These are phyloP conservation scores for Drosophila mayri DNA, from an alignment of 1,140 invertebrate species.

Conservation along the genomic window DNA sequence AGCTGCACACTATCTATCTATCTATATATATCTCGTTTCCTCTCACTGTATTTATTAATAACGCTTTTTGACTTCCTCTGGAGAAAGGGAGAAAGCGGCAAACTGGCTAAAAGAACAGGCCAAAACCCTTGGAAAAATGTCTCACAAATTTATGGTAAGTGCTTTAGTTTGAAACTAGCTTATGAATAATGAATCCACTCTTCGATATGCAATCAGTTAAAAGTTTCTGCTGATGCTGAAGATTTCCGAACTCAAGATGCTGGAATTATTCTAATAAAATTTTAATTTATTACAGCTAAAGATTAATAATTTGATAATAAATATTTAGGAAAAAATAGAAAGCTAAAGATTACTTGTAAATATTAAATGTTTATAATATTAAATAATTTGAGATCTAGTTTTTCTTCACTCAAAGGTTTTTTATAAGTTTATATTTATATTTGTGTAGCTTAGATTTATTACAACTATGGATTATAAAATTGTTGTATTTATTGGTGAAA, in stretches of 20 bases:
- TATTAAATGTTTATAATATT: neutral
- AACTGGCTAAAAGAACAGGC: neutral
- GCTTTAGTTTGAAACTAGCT: constrained; percentile 41
- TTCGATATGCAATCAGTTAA: constrained; percentile 33
- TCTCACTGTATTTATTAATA: constrained; percentile 65
- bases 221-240: constrained; percentile 17
- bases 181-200: constrained; percentile 40
- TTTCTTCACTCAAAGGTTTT: no score
- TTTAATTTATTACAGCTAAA: neutral
- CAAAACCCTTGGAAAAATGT: constrained; percentile 12
- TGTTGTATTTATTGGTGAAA: no score
- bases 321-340: neutral
- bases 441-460: neutral
- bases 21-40: neutral
- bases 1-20: constrained; percentile 40
- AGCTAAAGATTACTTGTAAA: neutral
- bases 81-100: neutral
- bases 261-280: neutral
- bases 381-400: neutral
- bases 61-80: constrained; percentile 59
- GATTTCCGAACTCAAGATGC: neutral
- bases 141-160: constrained; percentile 45
- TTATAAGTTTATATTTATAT: no score
- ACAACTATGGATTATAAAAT: neutral
- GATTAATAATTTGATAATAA: neutral